Conservation (phyloP, 2,888 invertebrate species). For the Pammene fasciana region DNA sequence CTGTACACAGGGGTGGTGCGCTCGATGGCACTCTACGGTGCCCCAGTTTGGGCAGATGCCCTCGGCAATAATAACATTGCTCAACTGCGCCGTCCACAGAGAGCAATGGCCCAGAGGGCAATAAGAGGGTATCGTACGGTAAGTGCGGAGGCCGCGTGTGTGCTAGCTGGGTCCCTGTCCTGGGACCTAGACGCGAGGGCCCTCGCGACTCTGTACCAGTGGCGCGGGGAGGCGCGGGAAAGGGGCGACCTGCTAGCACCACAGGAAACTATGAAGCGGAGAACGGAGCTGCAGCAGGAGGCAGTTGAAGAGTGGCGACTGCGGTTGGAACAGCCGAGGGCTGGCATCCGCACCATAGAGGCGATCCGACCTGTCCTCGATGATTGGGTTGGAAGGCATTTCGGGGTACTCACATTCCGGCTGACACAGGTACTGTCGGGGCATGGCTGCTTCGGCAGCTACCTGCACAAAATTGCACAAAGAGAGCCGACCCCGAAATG, state of each 20-base stretch:
- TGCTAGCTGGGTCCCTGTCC: background rate
- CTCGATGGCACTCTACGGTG: constrained; percentile 1
- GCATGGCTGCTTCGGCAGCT: no score
- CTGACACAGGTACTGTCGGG: background rate
- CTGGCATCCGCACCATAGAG: background rate
- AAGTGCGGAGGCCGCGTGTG: background rate
- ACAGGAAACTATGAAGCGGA: background rate
- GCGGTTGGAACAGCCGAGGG: background rate
- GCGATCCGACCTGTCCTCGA: background rate
- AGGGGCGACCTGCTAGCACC: background rate
- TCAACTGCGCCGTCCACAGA: background rate
- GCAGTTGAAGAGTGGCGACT: no score
- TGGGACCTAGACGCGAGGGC: background rate
- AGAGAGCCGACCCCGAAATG: no score
- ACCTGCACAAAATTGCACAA: no score
- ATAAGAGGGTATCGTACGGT: background rate
- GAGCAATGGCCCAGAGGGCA: background rate
- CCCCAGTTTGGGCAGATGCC: background rate
- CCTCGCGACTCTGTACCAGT: background rate
- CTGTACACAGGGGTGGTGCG: background rate
- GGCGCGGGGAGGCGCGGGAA: background rate
- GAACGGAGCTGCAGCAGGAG: no score
- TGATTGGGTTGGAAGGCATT: background rate
- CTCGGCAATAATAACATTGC: background rate
- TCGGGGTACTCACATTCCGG: background rate